phyloP scores from a whole-genome alignment of 2,888 invertebrate species.

The Odiellus spinosus region DNA sequence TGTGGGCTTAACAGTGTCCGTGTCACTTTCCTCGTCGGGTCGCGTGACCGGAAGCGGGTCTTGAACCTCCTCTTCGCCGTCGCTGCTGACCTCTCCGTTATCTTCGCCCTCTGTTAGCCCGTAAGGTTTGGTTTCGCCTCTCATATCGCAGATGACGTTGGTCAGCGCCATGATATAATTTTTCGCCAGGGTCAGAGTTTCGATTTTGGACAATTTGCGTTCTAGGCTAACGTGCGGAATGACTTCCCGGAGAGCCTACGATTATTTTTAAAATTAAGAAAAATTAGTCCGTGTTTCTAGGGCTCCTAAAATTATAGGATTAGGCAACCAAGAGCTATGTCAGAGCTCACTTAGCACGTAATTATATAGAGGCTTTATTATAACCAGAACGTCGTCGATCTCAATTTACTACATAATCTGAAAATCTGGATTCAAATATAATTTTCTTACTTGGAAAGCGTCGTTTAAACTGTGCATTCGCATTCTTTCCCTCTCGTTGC shows the following conservation, averaged over 20 bases:
- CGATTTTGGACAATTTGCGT: conserved; percentile 68
- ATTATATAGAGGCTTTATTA: too few relatives aligned
- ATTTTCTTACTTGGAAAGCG: conserved; percentile 55
- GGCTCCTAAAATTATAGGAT: too few relatives aligned
- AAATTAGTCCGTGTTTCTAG: too few relatives aligned
- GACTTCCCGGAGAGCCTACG: conserved; percentile 65
- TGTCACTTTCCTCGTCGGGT: not conserved
- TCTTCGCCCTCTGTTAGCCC: conserved; percentile 8
- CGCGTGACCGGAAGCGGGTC: too few relatives aligned
- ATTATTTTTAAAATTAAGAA: too few relatives aligned
- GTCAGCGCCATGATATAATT: conserved; percentile 79
- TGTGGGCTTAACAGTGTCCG: too few relatives aligned
- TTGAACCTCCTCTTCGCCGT: not conserved
- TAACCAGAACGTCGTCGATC: too few relatives aligned
- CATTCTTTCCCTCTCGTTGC: conserved; percentile 79
- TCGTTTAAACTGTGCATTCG: conserved; percentile 83
- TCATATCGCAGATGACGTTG: conserved; percentile 53
- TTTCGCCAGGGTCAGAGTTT: conserved; percentile 70
- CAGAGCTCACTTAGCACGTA: too few relatives aligned
- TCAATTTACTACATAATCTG: too few relatives aligned
- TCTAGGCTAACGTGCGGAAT: conserved; percentile 74
- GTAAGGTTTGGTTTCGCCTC: conserved; percentile 14
- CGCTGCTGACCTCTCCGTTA: not conserved
- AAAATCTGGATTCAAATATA: too few relatives aligned
- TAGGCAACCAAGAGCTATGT: too few relatives aligned